phyloP scores from a whole-genome alignment of 2,113 vertebrate genomes.

The Rhea americana region DNA sequence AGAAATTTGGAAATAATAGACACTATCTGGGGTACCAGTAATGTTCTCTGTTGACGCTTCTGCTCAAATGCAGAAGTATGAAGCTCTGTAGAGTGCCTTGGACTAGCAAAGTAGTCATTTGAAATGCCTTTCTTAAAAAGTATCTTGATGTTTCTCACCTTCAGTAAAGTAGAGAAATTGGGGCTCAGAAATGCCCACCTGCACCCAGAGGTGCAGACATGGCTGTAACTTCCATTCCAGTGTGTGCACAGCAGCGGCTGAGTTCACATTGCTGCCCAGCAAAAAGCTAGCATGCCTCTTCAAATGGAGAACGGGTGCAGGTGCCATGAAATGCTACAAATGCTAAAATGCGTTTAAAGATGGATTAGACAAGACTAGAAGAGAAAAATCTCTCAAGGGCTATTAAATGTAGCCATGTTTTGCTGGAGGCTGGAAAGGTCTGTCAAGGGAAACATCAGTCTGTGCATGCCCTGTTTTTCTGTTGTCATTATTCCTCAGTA shows the following conservation, averaged over 20 bases:
- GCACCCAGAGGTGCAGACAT: background rate
- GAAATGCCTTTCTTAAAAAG: background rate
- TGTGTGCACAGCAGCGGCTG: background rate
- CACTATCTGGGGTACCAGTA: background rate
- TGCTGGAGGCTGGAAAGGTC: no score
- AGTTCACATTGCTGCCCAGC: rapidly evolving
- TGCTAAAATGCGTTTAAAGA: background rate
- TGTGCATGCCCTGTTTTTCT: background rate
- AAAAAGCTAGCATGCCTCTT: background rate
- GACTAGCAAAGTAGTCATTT: background rate
- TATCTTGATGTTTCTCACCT: no score
- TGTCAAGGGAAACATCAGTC: no score
- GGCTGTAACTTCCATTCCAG: background rate
- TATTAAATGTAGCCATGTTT: background rate
- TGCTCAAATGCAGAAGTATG: background rate
- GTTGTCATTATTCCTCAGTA: background rate
- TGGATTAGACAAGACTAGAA: background rate
- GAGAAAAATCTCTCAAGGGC: rapidly evolving
- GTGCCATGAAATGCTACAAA: background rate
- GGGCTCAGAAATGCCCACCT: no score
- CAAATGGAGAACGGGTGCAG: background rate
- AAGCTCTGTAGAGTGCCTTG: background rate
- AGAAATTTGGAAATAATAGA: background rate
- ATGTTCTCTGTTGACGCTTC: no score
- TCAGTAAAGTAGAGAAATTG: no score